Evolutionary conservation across 92 coral and sea anemone genomes (phyloP), one percentile per base, ranked within the genome.

Genomic region (Blastomussa wellsi): DNA sequence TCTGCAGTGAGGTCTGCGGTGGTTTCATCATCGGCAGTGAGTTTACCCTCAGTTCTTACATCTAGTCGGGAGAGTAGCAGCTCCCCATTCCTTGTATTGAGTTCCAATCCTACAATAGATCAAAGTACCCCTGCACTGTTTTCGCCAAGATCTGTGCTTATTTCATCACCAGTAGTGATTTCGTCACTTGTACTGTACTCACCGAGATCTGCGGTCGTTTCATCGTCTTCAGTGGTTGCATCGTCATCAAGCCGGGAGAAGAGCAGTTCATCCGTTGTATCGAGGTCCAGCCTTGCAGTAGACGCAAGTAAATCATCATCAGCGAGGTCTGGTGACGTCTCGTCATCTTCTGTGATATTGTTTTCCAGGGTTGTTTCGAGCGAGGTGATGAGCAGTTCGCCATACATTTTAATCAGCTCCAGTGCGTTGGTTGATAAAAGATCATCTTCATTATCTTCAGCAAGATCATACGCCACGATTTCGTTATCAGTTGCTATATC

Each of bases 191-290:
- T 11, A 0, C 32, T 26, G 36, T n/a, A 36, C 24, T 42, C 57
- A 13, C 41, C 33, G 41, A 68, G 53, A n/a, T 20, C 73, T n/a
- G 20, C 11, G 78, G 32, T 37, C 24, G 78, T n/a, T 26, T 74
- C 37, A 10, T 4, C 59, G 4, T n/a, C 78, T 0, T 26, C 78
- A 38, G 28, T 36, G 28, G 32, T 51, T 1, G 41, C 31, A 32
- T 81, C 67, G 16, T 71, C 75, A 17, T 60, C 73, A 2, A 79
- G 59, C 82, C 14, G 39, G 31, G 42, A 68, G 73, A 32, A 8
- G 15, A 68, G 24, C 22, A 55, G 51, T 2, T 59, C 68, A 20
- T 67, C 72, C 29, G 1, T 42, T 28, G 12, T 16, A 74, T 0
- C 12, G 62, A 44, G 62, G 0, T 48, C 60, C 5, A 74, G 78